A percentile compares a stretch with the other conserved stretches of the same genome.
phyloP scores from a whole-genome alignment of 2,113 vertebrate genomes.

The Spermophilus dauricus region DNA sequence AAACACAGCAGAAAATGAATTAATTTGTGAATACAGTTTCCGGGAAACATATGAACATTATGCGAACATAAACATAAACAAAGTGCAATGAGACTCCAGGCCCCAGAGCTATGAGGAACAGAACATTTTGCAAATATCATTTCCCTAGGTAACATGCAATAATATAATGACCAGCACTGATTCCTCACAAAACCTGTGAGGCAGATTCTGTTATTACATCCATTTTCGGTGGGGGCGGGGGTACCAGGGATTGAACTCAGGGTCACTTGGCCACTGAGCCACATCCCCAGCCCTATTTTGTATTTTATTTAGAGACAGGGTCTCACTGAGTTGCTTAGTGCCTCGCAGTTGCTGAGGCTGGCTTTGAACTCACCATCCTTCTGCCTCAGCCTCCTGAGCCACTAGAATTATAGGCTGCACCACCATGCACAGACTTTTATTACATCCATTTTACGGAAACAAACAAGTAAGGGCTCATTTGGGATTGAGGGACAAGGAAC shows the following conservation, averaged over 20 bases:
- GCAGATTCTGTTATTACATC: constrained; percentile 12
- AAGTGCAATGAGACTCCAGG: not conserved
- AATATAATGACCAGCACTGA: not conserved
- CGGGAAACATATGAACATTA: not conserved
- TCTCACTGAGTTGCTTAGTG: no score
- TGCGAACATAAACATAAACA: not conserved
- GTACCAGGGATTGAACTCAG: no score
- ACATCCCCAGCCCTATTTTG: no score
- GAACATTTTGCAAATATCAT: constrained; percentile 50
- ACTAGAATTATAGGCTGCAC: no score
- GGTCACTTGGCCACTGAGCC: no score
- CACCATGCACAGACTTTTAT: not conserved
- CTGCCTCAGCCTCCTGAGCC: no score
- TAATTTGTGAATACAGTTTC: constrained; percentile 44
- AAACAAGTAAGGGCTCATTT: constrained; percentile 16
- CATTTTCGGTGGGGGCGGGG: not conserved
- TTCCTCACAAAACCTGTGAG: not conserved
- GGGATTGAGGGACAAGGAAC: not conserved
- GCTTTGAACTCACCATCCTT: no score
- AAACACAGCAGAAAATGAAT: constrained; percentile 62
- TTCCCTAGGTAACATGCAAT: not conserved
- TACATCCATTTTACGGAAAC: constrained; percentile 43
- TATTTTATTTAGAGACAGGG: no score
- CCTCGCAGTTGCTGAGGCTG: no score
- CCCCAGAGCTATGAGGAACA: not conserved